Conservation (phyloP, 2,113 vertebrate species). For the Scortum barcoo region DNA sequence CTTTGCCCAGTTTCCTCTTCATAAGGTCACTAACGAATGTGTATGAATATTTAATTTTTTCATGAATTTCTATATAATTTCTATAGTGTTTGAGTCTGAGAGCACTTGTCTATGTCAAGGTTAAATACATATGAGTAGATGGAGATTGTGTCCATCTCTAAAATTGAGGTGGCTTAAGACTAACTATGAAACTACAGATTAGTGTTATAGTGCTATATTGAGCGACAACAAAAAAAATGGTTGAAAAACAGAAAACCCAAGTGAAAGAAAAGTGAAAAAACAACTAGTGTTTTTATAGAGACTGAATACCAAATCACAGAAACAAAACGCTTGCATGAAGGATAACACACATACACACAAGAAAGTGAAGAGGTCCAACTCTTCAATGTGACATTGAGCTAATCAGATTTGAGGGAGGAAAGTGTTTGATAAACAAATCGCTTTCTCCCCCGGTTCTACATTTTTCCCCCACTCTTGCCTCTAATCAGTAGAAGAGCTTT, state of each 20-base stretch:
- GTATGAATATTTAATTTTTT: slow-evolving; percentile 59
- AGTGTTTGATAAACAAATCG: slow-evolving; percentile 70
- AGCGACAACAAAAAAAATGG: slow-evolving; percentile 4
- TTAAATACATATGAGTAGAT: slow-evolving; percentile 23
- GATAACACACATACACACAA: slow-evolving; percentile 5
- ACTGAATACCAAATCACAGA: slow-evolving; percentile 10
- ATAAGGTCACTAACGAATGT: slow-evolving; percentile 18
- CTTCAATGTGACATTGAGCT: slow-evolving; percentile 72
- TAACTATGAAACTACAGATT: neutral
- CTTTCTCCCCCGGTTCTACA: slow-evolving; percentile 7
- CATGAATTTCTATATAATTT: slow-evolving; percentile 61
- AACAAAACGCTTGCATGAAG: neutral
- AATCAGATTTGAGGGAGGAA: slow-evolving; percentile 68
- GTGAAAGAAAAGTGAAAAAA: neutral
- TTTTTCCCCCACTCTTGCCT: slow-evolving; percentile 22
- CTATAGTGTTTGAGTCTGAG: slow-evolving; percentile 35
- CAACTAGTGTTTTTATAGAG: neutral
- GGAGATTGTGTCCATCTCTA: neutral
- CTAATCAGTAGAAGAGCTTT: slow-evolving; percentile 73
- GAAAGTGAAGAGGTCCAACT: slow-evolving; percentile 43
- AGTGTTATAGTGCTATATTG: slow-evolving; percentile 8
- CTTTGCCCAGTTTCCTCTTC: slow-evolving; percentile 17
- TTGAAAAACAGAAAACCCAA: neutral
- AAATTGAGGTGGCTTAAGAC: neutral
- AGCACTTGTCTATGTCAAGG: slow-evolving; percentile 20